Percentiles rank a stretch among this genome's conserved stretches.
phyloP scores from a whole-genome alignment of 2,797 vertebrate species.

The Cyclopterus lumpus region DNA sequence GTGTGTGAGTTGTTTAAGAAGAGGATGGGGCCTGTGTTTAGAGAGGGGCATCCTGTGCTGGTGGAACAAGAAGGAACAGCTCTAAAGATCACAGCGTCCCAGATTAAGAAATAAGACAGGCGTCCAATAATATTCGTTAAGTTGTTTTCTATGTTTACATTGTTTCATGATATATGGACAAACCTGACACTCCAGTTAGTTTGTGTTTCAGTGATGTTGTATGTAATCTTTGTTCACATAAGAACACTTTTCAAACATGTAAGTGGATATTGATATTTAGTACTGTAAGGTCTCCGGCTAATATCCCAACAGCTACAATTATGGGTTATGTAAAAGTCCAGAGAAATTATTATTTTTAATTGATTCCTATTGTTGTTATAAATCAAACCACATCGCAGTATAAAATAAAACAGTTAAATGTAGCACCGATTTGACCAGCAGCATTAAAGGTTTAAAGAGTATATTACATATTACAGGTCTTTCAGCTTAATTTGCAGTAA shows the following conservation, averaged over 20 bases:
- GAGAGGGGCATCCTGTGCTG: constrained; percentile 72
- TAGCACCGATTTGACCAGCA: background rate
- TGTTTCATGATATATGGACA: constrained; percentile 32
- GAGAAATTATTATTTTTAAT: background rate
- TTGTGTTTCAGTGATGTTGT: constrained; percentile 36
- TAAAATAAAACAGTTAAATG: background rate
- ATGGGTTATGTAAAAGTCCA: background rate
- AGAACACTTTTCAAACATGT: constrained; percentile 34
- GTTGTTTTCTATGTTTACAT: constrained; percentile 58
- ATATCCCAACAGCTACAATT: background rate
- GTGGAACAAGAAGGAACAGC: constrained; percentile 51
- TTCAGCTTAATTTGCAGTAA: background rate
- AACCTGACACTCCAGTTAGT: constrained; percentile 10
- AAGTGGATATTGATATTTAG: constrained; percentile 33
- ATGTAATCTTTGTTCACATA: constrained; percentile 16
- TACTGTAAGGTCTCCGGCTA: background rate
- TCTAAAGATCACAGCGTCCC: constrained; percentile 33
- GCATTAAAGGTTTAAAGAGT: background rate
- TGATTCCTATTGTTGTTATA: background rate
- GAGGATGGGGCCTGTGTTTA: constrained; percentile 69
- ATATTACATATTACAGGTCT: background rate
- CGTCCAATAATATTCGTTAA: constrained; percentile 46
- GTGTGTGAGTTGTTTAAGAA: constrained; percentile 53
- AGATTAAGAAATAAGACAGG: constrained; percentile 67
- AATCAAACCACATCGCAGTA: background rate